These are phyloP conservation scores for Tetramorium bicarinatum DNA, from an alignment of 2,888 invertebrate species.

Conservation along the genomic window DNA sequence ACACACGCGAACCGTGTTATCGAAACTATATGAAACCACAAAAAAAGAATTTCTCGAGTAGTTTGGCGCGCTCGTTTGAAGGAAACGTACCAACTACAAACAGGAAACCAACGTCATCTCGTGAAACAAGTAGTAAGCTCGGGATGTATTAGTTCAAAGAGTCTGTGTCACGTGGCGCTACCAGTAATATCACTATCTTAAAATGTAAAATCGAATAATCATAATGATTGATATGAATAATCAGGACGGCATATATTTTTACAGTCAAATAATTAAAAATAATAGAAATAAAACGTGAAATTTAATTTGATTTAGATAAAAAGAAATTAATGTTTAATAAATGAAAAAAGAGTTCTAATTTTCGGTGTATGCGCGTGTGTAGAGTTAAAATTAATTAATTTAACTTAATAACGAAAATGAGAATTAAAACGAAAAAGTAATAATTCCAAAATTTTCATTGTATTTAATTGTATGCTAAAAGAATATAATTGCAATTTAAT, in stretches of 20 bases:
- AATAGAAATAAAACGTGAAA: neutral
- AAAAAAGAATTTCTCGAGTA: neutral
- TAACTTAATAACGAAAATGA: neutral
- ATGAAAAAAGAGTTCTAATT: neutral
- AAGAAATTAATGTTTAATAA: neutral
- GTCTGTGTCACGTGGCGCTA: conserved; percentile 69
- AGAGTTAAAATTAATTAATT: conserved; percentile 15
- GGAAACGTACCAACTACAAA: conserved; percentile 26
- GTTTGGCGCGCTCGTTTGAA: neutral
- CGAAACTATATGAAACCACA: neutral
- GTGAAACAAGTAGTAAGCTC: conserved; percentile 65
- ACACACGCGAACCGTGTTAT: neutral
- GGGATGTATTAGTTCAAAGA: conserved; percentile 66
- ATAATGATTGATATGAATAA: neutral
- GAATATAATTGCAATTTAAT: neutral
- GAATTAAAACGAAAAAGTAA: neutral
- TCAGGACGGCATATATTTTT: neutral
- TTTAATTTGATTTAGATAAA: neutral
- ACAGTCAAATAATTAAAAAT: neutral
- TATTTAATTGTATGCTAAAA: neutral
- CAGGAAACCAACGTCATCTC: conserved; percentile 71
- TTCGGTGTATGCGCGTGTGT: neutral
- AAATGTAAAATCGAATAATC: neutral
- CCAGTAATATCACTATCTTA: conserved; percentile 60
- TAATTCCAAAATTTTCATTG: neutral